Percentiles rank a stretch among this genome's conserved stretches.
These are phyloP conservation scores for Drepana arcuata DNA, from an alignment of 1,140 invertebrate species.

Conservation along the genomic window DNA sequence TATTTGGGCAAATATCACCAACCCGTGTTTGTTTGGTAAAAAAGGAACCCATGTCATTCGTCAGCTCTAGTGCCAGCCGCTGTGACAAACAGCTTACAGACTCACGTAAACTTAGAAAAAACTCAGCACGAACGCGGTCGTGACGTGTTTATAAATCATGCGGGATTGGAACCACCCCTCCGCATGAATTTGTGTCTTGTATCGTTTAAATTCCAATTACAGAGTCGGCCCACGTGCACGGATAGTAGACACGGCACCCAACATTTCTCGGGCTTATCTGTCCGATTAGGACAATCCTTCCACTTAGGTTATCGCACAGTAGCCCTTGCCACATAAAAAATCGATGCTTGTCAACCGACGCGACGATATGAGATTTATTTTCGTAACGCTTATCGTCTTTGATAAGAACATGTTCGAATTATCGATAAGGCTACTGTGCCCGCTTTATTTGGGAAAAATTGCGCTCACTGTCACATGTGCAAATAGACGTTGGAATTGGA, in stretches of 20 bases:
- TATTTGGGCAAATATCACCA: no score
- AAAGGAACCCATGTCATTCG: slow-evolving; percentile 43
- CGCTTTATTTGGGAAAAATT: slow-evolving; percentile 11
- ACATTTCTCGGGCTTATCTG: slow-evolving; percentile 41
- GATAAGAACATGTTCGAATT: slow-evolving; percentile 38
- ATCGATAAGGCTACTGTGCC: slow-evolving; percentile 27
- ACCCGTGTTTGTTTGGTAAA: no score
- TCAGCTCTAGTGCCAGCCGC: slow-evolving; percentile 17
- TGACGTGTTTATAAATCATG: slow-evolving; percentile 48
- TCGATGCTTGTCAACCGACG: slow-evolving; percentile 47
- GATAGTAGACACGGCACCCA: slow-evolving; percentile 19
- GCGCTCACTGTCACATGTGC: slow-evolving; percentile 24
- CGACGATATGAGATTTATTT: slow-evolving; percentile 56
- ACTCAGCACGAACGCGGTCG: slow-evolving; percentile 26
- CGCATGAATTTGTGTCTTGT: slow-evolving; percentile 40
- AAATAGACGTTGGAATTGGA: slow-evolving; percentile 30
- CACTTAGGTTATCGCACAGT: slow-evolving; percentile 58
- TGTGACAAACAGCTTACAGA: slow-evolving; percentile 18
- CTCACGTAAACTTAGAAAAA: slow-evolving; percentile 30
- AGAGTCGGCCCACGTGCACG: slow-evolving; percentile 39
- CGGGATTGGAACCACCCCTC: slow-evolving; percentile 35
- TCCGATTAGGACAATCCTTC: slow-evolving; percentile 46
- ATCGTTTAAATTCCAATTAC: slow-evolving; percentile 40
- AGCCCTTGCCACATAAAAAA: slow-evolving; percentile 44
- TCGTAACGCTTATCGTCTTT: slow-evolving; percentile 32